Evolutionary conservation across 2,888 invertebrate genomes (phyloP).

Genomic region (Scaptomyza reducta): DNA sequence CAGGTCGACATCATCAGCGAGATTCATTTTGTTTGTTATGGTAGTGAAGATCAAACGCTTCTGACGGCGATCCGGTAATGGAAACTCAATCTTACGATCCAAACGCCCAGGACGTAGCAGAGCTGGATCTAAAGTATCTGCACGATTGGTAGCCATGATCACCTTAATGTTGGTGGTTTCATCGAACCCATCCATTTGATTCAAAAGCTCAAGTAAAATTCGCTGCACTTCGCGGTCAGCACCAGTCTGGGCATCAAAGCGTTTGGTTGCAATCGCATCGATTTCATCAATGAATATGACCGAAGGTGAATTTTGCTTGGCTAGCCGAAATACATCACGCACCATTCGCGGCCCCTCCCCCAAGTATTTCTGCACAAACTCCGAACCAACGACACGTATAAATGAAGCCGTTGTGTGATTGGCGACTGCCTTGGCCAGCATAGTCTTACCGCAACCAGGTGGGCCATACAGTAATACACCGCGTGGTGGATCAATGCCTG

Average conservation of each 20-base stretch:
- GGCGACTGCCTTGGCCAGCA: slow-evolving; percentile 99
- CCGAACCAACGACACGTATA: slow-evolving; percentile 99
- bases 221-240: slow-evolving; percentile 99
- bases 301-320: slow-evolving; percentile 99
- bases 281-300: slow-evolving; percentile 99
- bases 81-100: slow-evolving; percentile 99
- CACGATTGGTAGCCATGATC: slow-evolving; percentile 98
- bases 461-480: slow-evolving; percentile 99
- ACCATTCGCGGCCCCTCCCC: slow-evolving; percentile 99
- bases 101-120: slow-evolving; percentile 90
- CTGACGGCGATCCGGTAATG: slow-evolving; percentile 93
- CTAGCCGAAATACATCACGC: slow-evolving; percentile 98
- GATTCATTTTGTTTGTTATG: slow-evolving; percentile 97
- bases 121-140: slow-evolving; percentile 99
- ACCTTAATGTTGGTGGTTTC: slow-evolving; percentile 99
- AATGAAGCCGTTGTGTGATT: slow-evolving; percentile 99
- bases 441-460: slow-evolving; percentile 99
- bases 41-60: slow-evolving; percentile 99
- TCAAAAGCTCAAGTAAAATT: slow-evolving; percentile 97
- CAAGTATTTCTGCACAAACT: slow-evolving; percentile 99
- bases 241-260: slow-evolving; percentile 99
- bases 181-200: slow-evolving; percentile 99
- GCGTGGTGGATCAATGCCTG: slow-evolving; percentile 96
- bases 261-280: slow-evolving; percentile 99
- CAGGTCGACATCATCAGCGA: slow-evolving; percentile 98